phyloP scores from a whole-genome alignment of 2,888 invertebrate genomes.

The Archaeoteleia sp. region DNA sequence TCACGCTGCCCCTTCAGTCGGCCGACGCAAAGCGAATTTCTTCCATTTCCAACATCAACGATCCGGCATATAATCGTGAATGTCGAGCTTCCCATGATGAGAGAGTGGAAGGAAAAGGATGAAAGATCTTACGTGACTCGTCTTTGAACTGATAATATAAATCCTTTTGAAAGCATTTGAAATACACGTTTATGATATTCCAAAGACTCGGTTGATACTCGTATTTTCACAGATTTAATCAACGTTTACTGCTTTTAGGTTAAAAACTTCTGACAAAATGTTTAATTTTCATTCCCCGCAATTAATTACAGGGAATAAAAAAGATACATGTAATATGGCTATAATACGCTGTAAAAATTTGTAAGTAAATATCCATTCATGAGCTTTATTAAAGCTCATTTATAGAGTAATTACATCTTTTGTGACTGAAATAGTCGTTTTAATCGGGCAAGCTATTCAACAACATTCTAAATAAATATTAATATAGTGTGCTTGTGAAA shows the following conservation, averaged over 20 bases:
- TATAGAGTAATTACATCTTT: too few species aligned
- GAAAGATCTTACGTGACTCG: slow-evolving; percentile 42
- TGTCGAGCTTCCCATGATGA: slow-evolving; percentile 27
- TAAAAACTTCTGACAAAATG: too few species aligned
- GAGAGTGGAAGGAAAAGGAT: slow-evolving; percentile 24
- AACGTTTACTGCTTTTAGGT: too few species aligned
- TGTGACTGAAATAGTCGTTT: too few species aligned
- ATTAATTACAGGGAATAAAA: too few species aligned
- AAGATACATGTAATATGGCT: too few species aligned
- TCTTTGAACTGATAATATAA: slow-evolving; percentile 29
- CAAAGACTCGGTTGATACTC: slow-evolving; percentile 4
- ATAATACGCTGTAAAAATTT: too few species aligned
- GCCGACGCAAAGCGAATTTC: slow-evolving; percentile 41
- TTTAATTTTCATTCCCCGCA: too few species aligned
- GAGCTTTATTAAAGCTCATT: too few species aligned
- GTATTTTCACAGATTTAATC: neutral
- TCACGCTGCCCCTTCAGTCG: slow-evolving; percentile 43
- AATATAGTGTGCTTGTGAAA: neutral
- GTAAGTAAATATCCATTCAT: too few species aligned
- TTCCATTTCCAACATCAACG: slow-evolving; percentile 47
- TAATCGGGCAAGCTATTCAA: too few species aligned
- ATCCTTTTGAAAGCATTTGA: slow-evolving; percentile 22
- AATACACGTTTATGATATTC: slow-evolving; percentile 30
- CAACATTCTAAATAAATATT: neutral
- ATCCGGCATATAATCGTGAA: slow-evolving; percentile 36